These are phyloP conservation scores for Hippoglossus hippoglossus DNA, from an alignment of 2,797 vertebrate species.

Conservation along the genomic window DNA sequence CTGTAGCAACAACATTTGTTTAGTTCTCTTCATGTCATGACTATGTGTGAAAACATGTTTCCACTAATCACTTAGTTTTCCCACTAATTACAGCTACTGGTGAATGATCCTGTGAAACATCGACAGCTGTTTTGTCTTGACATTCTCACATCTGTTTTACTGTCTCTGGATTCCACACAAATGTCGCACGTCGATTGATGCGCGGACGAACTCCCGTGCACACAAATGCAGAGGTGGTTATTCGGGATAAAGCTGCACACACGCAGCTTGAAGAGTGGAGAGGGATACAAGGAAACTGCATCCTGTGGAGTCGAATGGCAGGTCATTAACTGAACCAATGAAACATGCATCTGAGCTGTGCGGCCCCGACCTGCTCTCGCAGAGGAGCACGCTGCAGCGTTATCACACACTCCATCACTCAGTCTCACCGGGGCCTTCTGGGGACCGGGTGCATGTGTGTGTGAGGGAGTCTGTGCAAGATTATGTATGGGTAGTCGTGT, in stretches of 20 bases:
- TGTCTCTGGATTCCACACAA: constrained; percentile 20
- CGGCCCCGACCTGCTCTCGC: constrained; percentile 48
- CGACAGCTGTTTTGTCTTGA: constrained; percentile 27
- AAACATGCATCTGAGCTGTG: constrained; percentile 56
- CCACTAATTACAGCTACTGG: constrained; percentile 52
- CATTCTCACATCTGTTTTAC: constrained; percentile 42
- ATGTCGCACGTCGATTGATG: constrained; percentile 24
- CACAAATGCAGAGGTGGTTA: constrained; percentile 10
- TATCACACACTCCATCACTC: constrained; percentile 54
- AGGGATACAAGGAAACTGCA: constrained; percentile 14
- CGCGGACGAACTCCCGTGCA: background rate
- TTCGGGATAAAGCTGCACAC: constrained; percentile 18
- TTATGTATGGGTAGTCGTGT: constrained; percentile 9
- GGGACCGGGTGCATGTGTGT: constrained; percentile 23
- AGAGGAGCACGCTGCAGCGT: constrained; percentile 44
- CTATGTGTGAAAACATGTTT: background rate
- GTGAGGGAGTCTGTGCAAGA: background rate
- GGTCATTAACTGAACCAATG: constrained; percentile 72
- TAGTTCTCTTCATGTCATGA: constrained; percentile 8
- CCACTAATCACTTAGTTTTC: constrained; percentile 1
- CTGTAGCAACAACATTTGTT: constrained; percentile 22
- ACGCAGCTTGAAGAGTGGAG: background rate
- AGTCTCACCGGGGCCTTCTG: constrained; percentile 31
- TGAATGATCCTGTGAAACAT: constrained; percentile 36
- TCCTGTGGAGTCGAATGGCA: constrained; percentile 52